Conservation (phyloP, 2,113 vertebrate genomes). For the Coptodon rendalli region DNA sequence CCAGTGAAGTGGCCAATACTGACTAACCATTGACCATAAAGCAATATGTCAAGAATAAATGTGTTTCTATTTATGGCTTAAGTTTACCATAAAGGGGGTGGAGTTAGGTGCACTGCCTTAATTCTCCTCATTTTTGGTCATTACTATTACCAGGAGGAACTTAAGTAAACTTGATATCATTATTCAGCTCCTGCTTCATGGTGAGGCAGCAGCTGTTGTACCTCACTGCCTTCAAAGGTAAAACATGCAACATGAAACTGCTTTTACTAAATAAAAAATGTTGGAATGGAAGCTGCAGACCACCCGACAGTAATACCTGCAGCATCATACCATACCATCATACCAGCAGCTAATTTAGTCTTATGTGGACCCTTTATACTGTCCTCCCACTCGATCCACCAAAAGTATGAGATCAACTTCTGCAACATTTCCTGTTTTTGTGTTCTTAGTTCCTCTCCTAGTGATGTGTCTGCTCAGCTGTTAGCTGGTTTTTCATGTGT, state of each 20-base stretch:
- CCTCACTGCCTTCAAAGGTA: not conserved
- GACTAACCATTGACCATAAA: not conserved
- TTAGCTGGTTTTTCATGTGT: conserved; percentile 26
- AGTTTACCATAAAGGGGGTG: not conserved
- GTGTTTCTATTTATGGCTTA: not conserved
- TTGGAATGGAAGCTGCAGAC: not conserved
- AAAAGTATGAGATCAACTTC: not conserved
- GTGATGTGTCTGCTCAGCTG: not conserved
- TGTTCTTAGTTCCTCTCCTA: not conserved
- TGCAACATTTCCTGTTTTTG: not conserved
- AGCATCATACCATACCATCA: not conserved
- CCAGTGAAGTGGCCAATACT: not conserved
- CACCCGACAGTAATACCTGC: not conserved
- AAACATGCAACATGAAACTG: not conserved
- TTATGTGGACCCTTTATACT: not conserved
- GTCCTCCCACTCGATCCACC: not conserved
- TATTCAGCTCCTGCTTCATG: not conserved
- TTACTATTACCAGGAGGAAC: not conserved
- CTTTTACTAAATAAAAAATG: not conserved
- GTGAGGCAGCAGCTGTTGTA: not conserved
- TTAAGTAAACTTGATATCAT: not conserved
- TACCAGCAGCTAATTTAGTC: not conserved
- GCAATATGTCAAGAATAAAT: not conserved
- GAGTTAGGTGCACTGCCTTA: not conserved
- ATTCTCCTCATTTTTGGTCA: not conserved